Conservation (phyloP, 2,888 invertebrate species). For the Plagodis dolabraria region DNA sequence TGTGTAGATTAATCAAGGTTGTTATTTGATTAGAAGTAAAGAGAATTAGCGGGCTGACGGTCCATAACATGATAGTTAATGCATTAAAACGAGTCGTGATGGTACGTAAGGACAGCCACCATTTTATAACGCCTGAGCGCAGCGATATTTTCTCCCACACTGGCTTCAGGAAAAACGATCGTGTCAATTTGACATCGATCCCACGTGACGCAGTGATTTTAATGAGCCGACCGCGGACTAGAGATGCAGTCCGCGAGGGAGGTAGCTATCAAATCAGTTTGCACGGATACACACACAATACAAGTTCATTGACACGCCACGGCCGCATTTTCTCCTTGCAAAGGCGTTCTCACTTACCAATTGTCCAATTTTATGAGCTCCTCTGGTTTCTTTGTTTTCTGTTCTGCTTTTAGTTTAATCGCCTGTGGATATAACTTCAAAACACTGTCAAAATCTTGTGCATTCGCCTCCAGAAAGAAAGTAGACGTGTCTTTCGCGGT, state of each 20-base stretch:
- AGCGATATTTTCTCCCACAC: conserved; percentile 81
- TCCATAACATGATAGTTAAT: conserved; percentile 61
- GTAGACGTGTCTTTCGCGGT: conserved; percentile 95
- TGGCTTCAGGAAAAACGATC: conserved; percentile 83
- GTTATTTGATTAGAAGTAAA: conserved; percentile 55
- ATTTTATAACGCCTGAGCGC: conserved; percentile 85
- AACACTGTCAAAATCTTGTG: conserved; percentile 94
- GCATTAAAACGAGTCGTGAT: conserved; percentile 70
- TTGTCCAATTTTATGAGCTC: conserved; percentile 97
- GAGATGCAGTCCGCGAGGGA: conserved; percentile 87
- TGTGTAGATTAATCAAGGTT: conserved; percentile 45
- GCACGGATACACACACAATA: conserved; percentile 86
- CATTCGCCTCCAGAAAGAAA: conserved; percentile 96
- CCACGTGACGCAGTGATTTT: conserved; percentile 90
- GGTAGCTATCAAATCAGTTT: conserved; percentile 86
- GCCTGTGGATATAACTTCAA: conserved; percentile 96
- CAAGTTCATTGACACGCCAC: conserved; percentile 86
- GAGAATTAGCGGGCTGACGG: conserved; percentile 46
- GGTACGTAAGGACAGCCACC: conserved; percentile 79
- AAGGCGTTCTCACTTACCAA: conserved; percentile 91
- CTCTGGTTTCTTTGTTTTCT: conserved; percentile 96
- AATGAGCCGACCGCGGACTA: conserved; percentile 87
- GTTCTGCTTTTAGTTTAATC: conserved; percentile 94
- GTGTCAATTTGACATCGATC: conserved; percentile 88
- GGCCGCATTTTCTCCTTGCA: conserved; percentile 85